These are phyloP conservation scores for Okapia johnstoni DNA, from an alignment of 2,113 vertebrate species.

Conservation along the genomic window DNA sequence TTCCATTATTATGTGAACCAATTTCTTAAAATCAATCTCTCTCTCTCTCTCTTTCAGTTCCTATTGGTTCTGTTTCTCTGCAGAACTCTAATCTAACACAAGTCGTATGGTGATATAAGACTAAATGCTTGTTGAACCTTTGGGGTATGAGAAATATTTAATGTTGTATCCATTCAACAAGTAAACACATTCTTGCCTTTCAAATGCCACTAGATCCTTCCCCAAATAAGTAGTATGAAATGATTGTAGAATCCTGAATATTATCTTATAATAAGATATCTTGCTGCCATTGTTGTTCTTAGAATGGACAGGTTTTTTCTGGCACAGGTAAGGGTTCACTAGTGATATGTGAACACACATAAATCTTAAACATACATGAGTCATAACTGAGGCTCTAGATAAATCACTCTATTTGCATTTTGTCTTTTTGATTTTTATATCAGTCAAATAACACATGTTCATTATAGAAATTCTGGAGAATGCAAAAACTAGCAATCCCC, in stretches of 20 bases:
- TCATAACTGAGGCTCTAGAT: not conserved
- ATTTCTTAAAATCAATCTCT: not conserved
- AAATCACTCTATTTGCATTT: not conserved
- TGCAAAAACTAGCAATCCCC: not conserved
- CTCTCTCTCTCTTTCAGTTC: not conserved
- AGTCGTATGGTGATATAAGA: not conserved
- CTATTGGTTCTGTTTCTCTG: not conserved
- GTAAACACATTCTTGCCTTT: not conserved
- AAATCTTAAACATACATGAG: not conserved
- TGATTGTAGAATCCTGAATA: not conserved
- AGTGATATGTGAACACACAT: not conserved
- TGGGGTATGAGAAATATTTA: not conserved
- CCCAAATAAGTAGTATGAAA: not conserved
- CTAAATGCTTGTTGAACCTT: not conserved
- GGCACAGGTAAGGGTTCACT: not conserved
- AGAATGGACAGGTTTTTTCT: not conserved
- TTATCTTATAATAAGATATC: not conserved
- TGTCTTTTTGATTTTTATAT: not conserved
- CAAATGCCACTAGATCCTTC: not conserved
- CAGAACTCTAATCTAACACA: not conserved
- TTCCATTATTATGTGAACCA: not conserved
- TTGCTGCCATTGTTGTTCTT: not conserved
- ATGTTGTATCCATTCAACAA: not conserved
- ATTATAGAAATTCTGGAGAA: not conserved
- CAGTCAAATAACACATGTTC: not conserved